Conservation (phyloP, 2,797 vertebrate species). For the Percopsis omiscomaycus region DNA sequence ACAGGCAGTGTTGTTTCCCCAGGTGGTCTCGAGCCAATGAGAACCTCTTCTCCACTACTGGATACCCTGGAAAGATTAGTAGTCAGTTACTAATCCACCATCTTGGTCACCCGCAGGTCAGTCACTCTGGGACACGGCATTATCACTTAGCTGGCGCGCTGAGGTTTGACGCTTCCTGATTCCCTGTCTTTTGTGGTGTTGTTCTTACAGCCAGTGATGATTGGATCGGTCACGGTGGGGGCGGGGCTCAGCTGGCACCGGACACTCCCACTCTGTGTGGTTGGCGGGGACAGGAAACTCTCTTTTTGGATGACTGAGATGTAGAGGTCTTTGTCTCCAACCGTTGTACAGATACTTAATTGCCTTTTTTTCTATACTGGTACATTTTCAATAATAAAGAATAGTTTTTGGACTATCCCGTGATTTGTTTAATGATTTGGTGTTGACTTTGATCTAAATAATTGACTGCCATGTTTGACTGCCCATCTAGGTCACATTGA, state of each 20-base stretch:
- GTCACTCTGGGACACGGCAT: slow-evolving; percentile 15
- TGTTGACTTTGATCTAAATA: slow-evolving; percentile 14
- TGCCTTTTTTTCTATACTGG: slow-evolving; percentile 45
- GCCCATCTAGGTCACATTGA: slow-evolving; percentile 36
- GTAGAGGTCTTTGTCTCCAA: slow-evolving; percentile 65
- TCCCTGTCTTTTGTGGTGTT: background rate
- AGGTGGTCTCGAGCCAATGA: slow-evolving; percentile 94
- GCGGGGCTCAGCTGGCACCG: slow-evolving; percentile 95
- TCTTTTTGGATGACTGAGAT: slow-evolving; percentile 97
- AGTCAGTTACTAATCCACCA: slow-evolving; percentile 93
- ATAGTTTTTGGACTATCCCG: slow-evolving; percentile 56
- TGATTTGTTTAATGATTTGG: slow-evolving; percentile 31
- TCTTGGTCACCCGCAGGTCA: slow-evolving; percentile 93
- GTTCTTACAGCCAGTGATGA: slow-evolving; percentile 84
- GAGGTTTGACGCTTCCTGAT: slow-evolving; percentile 7
- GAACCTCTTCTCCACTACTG: slow-evolving; percentile 93
- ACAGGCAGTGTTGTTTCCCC: background rate
- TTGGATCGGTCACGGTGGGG: slow-evolving; percentile 85
- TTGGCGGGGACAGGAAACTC: slow-evolving; percentile 91
- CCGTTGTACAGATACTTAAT: background rate
- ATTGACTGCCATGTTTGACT: slow-evolving; percentile 33
- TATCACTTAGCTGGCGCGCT: background rate
- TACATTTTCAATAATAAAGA: slow-evolving; percentile 63
- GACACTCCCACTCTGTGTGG: slow-evolving; percentile 89
- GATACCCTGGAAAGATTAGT: slow-evolving; percentile 90